Evolutionary conservation across 1,140 invertebrate genomes (phyloP).

Genomic region (Portunus trituberculatus): DNA sequence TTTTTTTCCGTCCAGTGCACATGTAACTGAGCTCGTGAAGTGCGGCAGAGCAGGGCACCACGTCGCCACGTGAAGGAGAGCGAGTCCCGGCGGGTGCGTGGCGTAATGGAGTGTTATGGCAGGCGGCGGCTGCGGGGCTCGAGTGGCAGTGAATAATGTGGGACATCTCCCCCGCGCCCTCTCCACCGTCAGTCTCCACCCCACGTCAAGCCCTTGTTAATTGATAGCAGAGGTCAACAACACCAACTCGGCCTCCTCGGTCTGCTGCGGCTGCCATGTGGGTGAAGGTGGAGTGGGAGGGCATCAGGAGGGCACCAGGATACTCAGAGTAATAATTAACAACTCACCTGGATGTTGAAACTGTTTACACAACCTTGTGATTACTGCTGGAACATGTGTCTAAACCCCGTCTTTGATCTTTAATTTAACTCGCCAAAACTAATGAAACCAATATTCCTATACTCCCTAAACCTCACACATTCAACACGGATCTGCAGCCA

Average conservation of each 20-base stretch:
- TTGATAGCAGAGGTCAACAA: slow-evolving; percentile 61
- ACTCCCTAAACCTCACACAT: too few relatives aligned
- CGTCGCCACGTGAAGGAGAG: neutral
- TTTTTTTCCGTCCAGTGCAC: neutral
- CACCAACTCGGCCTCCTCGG: slow-evolving; percentile 29
- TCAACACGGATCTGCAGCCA: too few relatives aligned
- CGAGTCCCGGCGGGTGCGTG: neutral
- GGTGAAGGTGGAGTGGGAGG: slow-evolving; percentile 10
- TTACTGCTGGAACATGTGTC: slow-evolving; percentile 8
- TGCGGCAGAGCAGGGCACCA: neutral
- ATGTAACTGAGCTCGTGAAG: neutral
- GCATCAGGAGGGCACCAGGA: neutral
- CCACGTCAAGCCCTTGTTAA: slow-evolving; percentile 61
- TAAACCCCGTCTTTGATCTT: neutral
- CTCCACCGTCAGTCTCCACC: slow-evolving; percentile 48
- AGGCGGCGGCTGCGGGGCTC: neutral
- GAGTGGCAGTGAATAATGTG: slow-evolving; percentile 55
- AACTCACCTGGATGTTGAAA: slow-evolving; percentile 13
- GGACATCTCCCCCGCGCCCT: slow-evolving; percentile 38
- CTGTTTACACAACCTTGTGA: neutral
- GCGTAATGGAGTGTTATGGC: slow-evolving; percentile 52
- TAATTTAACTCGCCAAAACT: neutral
- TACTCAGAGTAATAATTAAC: neutral
- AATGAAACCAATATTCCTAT: neutral
- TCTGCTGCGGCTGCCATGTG: slow-evolving; percentile 36